phyloP scores from a whole-genome alignment of 2,888 invertebrate species.

The Barypeithes pellucidus region DNA sequence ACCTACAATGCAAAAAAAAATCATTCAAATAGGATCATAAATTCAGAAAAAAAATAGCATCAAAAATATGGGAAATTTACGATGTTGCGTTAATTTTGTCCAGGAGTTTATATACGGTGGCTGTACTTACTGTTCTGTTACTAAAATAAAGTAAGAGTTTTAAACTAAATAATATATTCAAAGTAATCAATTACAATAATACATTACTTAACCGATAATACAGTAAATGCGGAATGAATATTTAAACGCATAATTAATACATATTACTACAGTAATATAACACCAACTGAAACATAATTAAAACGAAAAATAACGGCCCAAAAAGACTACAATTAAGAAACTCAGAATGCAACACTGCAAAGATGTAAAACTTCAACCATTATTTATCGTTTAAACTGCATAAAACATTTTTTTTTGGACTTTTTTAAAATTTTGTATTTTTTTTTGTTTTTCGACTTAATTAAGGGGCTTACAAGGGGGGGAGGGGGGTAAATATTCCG shows the following conservation, averaged over 20 bases:
- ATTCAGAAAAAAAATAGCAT: no score
- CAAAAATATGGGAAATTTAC: no score
- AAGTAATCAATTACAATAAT: slow-evolving; percentile 23
- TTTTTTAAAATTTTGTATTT: slow-evolving; percentile 40
- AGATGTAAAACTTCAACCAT: slow-evolving; percentile 46
- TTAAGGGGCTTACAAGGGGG: slow-evolving; percentile 46
- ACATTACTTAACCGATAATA: slow-evolving; percentile 25
- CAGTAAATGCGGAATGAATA: slow-evolving; percentile 38
- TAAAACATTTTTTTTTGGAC: slow-evolving; percentile 39
- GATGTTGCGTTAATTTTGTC: no score
- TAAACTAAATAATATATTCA: slow-evolving; percentile 28
- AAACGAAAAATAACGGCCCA: slow-evolving; percentile 50
- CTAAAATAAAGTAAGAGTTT: not conserved
- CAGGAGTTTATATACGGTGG: no score
- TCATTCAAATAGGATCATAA: no score
- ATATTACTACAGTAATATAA: slow-evolving; percentile 17
- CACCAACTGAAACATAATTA: slow-evolving; percentile 22
- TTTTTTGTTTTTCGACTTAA: slow-evolving; percentile 45
- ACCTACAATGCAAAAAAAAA: no score
- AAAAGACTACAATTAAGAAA: slow-evolving; percentile 19
- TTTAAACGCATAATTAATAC: slow-evolving; percentile 26
- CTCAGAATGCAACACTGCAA: slow-evolving; percentile 19
- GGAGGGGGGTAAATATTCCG: slow-evolving; percentile 53
- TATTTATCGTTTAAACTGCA: slow-evolving; percentile 51
- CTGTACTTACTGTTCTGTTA: no score